Base-by-base conservation (phyloP, 2,888 invertebrate species). In the Actias luna region DNA sequence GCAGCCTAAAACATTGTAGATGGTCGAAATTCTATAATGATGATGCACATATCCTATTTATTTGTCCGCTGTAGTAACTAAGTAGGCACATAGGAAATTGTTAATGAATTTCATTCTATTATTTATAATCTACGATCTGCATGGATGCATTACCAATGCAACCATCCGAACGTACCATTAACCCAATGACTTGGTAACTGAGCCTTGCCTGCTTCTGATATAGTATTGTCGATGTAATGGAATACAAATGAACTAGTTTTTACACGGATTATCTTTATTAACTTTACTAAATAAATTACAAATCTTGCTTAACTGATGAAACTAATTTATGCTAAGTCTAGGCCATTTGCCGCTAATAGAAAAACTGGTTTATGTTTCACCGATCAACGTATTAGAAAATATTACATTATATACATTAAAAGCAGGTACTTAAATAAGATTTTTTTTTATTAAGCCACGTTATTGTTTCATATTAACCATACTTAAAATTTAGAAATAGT, bases 181-280 rank as follows among this genome's bases (percentile, higher is more conserved):
- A 90, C 89, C 90, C 83, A 90, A 83, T 90, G 89, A 87, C 88
- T 87, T 85, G 88, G 77, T 83, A 85, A 85, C 80, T 85, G 80
- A 80, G 78, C 82, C 84, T 82, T 82, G 46, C 80, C 77, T 75
- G 75, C 75, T 77, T 74, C 72, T 76, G 73, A 77, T 76, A 79
- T 67, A 74, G 74, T 69, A 70, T 71, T 73, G 69, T 68, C 73
- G 76, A 63, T 69, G 77, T 79, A 79, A 82, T 77, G 64, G 69
- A 67, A 77, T 72, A 63, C 69, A 61, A 69, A 71, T 59, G 67
- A 18, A 60, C 65, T 67, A 67, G 66, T 62, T 58, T 58, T 57
- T 57, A 39, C 63, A 65, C 36, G 36, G 27, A 31, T 57, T 57
- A n/a, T 61, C 36, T 18, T 61, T 22, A 18, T n/a, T 33, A 39